Evolutionary conservation across 1,140 invertebrate species (phyloP).

Genomic region (Megalopta genalis): DNA sequence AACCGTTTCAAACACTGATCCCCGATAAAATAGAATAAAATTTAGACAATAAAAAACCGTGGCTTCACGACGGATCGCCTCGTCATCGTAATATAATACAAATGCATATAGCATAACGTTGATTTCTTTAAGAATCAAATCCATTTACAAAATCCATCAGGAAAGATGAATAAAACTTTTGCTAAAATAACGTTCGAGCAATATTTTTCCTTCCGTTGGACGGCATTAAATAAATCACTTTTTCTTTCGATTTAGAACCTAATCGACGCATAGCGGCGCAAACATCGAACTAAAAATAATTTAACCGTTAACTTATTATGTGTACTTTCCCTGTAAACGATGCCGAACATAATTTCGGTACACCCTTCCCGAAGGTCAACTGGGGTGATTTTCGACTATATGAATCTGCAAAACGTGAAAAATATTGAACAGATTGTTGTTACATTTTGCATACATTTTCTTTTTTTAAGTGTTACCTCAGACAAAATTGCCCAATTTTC

Average conservation of each 20-base stretch:
- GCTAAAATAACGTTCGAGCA: not conserved
- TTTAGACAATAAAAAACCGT: not conserved
- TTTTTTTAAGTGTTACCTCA: conserved; percentile 83
- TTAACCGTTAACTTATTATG: conserved; percentile 43
- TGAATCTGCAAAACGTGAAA: conserved; percentile 62
- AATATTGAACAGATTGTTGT: not conserved
- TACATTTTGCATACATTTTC: not conserved
- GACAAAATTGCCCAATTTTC: conserved; percentile 95
- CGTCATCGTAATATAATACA: not conserved
- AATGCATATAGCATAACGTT: not conserved
- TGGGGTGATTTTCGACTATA: conserved; percentile 70
- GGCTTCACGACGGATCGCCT: not conserved
- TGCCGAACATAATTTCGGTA: conserved; percentile 45
- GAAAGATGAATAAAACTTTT: not conserved
- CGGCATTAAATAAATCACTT: conserved; percentile 43
- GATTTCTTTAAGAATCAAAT: conserved; percentile 14
- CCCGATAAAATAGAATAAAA: not conserved
- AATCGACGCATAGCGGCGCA: conserved; percentile 2
- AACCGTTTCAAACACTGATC: not conserved
- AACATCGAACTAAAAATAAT: conserved; percentile 52
- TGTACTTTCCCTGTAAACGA: conserved; percentile 47
- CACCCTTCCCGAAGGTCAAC: conserved; percentile 61
- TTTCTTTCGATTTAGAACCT: conserved; percentile 20
- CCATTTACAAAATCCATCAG: not conserved
- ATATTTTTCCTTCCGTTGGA: conserved; percentile 37